Evolutionary conservation across 1,140 invertebrate species (phyloP).

Genomic region (Monomorium pharaonis): DNA sequence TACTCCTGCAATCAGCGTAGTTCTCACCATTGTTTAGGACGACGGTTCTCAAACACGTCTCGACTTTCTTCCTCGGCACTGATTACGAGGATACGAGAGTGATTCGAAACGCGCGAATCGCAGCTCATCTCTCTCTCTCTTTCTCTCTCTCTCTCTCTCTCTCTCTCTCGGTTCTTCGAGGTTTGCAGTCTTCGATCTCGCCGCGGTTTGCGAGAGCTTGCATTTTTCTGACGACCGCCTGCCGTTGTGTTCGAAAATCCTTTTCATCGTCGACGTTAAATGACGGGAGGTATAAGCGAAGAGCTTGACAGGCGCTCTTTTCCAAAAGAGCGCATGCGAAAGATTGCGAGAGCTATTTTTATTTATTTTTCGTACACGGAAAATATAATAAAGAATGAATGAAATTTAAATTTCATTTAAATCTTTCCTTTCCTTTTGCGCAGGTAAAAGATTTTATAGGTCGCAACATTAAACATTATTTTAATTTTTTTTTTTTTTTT

Average conservation of each 20-base stretch:
- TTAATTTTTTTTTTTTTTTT: background rate
- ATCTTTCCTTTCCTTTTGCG: background rate
- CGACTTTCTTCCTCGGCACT: slow-evolving; percentile 40
- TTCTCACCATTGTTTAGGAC: slow-evolving; percentile 72
- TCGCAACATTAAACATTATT: background rate
- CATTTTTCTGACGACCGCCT: slow-evolving; percentile 1
- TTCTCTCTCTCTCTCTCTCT: background rate
- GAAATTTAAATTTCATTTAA: slow-evolving; percentile 8
- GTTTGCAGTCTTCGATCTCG: background rate
- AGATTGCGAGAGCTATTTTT: background rate
- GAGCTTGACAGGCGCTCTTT: slow-evolving; percentile 14
- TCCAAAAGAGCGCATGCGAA: background rate
- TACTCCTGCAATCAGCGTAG: slow-evolving; percentile 49
- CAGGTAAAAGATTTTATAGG: background rate
- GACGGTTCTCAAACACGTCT: slow-evolving; percentile 49
- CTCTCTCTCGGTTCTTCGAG: background rate
- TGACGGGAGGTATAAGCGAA: background rate
- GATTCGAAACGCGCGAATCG: slow-evolving; percentile 27
- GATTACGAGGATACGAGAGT: slow-evolving; percentile 44
- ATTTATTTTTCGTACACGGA: background rate
- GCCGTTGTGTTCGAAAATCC: background rate
- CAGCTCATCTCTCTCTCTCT: background rate
- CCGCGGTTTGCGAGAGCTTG: background rate
- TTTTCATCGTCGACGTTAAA: slow-evolving; percentile 24
- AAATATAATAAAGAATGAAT: slow-evolving; percentile 7